These are phyloP conservation scores for Pandemis corylana DNA, from an alignment of 2,888 invertebrate species.

Conservation along the genomic window DNA sequence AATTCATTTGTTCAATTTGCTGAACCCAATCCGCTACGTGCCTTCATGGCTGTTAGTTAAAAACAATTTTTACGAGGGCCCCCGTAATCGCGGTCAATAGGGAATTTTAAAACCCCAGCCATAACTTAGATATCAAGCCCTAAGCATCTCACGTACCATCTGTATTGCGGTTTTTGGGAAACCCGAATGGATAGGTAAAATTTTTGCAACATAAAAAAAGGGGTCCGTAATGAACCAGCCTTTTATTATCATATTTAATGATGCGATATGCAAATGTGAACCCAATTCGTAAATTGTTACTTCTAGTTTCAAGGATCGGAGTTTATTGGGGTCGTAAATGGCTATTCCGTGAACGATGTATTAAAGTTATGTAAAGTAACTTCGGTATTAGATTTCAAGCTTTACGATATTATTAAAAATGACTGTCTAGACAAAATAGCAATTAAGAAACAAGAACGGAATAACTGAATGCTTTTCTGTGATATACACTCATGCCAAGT, in stretches of 20 bases:
- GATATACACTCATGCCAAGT: background rate
- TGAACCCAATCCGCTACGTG: slow-evolving; percentile 29
- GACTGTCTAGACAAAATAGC: background rate
- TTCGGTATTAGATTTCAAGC: slow-evolving; percentile 6
- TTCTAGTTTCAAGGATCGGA: slow-evolving; percentile 21
- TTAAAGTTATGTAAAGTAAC: slow-evolving; percentile 18
- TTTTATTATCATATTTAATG: slow-evolving; percentile 28
- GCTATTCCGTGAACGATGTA: slow-evolving; percentile 17
- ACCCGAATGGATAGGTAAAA: slow-evolving; percentile 62
- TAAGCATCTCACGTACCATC: slow-evolving; percentile 81
- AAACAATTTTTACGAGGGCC: slow-evolving; percentile 58
- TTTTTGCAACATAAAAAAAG: slow-evolving; percentile 49
- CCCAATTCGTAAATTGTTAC: slow-evolving; percentile 31
- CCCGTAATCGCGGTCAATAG: slow-evolving; percentile 57
- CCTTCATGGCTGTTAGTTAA: slow-evolving; percentile 33
- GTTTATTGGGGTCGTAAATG: slow-evolving; percentile 26
- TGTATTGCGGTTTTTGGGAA: slow-evolving; percentile 73
- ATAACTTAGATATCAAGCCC: slow-evolving; percentile 68
- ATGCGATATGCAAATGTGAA: slow-evolving; percentile 33
- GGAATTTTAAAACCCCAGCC: slow-evolving; percentile 67
- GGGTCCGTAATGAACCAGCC: slow-evolving; percentile 26
- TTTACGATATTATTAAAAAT: slow-evolving; percentile 3
- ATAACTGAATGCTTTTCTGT: background rate
- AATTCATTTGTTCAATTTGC: slow-evolving; percentile 32
- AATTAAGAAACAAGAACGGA: background rate